A percentile compares a stretch with the other conserved stretches of the same genome.
phyloP scores from a whole-genome alignment of 2,888 invertebrate species.

The Cheilosia urbana region DNA sequence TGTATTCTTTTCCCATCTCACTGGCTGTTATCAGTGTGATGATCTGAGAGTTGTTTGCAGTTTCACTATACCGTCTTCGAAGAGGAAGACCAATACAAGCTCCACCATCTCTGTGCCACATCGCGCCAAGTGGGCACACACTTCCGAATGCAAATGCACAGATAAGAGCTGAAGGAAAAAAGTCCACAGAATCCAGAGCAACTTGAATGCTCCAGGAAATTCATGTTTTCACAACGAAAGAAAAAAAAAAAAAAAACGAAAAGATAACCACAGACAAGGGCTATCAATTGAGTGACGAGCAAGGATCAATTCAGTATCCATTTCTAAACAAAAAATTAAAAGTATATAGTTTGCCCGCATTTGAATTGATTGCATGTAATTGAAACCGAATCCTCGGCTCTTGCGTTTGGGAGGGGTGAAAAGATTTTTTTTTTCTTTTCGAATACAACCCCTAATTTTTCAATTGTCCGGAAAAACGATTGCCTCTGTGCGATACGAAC shows the following conservation, averaged over 20 bases:
- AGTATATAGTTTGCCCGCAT: constrained; percentile 53
- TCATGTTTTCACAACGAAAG: constrained; percentile 21
- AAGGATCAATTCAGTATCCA: constrained; percentile 54
- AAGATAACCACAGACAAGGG: constrained; percentile 32
- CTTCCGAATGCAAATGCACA: constrained; percentile 57
- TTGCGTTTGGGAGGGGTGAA: background rate
- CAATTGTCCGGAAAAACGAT: constrained; percentile 74
- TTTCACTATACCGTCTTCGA: background rate
- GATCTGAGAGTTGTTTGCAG: background rate
- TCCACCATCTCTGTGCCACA: constrained; percentile 21
- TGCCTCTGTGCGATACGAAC: constrained; percentile 54
- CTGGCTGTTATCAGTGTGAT: constrained; percentile 13
- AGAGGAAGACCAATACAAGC: constrained; percentile 14
- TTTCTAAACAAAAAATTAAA: constrained; percentile 30
- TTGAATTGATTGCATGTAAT: constrained; percentile 48
- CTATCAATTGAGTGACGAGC: constrained; percentile 57
- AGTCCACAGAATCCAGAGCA: constrained; percentile 50
- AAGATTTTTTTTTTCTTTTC: constrained; percentile 18
- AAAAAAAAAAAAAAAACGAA: constrained; percentile 12
- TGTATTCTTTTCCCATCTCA: background rate
- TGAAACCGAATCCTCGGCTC: constrained; percentile 44
- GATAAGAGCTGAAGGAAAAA: constrained; percentile 8
- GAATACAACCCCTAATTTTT: constrained; percentile 70
- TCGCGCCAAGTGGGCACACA: constrained; percentile 49
- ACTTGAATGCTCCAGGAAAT: constrained; percentile 58